Evolutionary conservation across 2,888 invertebrate species (phyloP), one percentile per base, ranked within the genome.

Genomic region (Ochropacha duplaris): DNA sequence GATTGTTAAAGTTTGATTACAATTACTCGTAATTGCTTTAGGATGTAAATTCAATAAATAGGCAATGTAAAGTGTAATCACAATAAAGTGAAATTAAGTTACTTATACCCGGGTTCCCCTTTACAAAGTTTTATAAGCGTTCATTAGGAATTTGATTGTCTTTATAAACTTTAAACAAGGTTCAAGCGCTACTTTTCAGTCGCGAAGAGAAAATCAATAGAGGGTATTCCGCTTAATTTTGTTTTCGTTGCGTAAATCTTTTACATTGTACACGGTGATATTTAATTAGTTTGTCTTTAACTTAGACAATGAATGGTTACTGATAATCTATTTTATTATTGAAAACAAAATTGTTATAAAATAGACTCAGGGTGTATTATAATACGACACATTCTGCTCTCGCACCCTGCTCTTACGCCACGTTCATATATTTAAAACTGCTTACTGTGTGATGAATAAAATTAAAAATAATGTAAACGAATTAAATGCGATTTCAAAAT

Each of bases 71-170:
- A 52, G 54, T 60, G 57, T 70, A 70, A 72, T 77, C 69, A 67
- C 60, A 54, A 60, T 61, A 65, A 64, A 66, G 62, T 60, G 51
- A 65, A 78, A 75, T 74, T 64, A 65, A 72, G 66, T 74, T 71
- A 72, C 65, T 56, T 31, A 57, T 49, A 36, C 34, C 44, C 54
- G 57, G 49, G 57, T 58, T 59, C 58, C 39, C 50, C 49, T 60
- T 65, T 61, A 60, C 62, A 59, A 64, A 64, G 62, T 62, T 61
- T 61, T 61, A 62, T 59, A 56, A 59, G 56, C 55, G 57, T 65
- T 69, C 59, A 65, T 69, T 62, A 59, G 60, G 60, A 65, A 65
- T 64, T 63, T 62, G 56, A 61, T 65, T 62, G 58, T 54, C 56
- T 61, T 62, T 44, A 44, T 44, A 19, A 52, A 52, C 52, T 52